Evolutionary conservation across 1,140 invertebrate species (phyloP).

Genomic region (Brachionus paranguensis): DNA sequence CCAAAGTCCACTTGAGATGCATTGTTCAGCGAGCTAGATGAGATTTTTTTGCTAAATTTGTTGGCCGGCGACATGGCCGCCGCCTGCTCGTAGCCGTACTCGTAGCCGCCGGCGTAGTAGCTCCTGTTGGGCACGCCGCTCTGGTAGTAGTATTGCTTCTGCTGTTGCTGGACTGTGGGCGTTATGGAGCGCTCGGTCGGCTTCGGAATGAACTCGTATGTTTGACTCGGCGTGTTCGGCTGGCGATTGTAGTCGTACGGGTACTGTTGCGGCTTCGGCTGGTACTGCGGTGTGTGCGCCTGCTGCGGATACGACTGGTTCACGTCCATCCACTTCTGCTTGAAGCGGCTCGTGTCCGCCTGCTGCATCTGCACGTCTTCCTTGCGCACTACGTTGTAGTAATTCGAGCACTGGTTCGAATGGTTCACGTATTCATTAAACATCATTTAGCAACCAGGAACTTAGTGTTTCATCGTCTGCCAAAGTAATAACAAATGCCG

Average conservation of each 20-base stretch:
- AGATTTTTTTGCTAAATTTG: background rate
- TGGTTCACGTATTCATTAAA: constrained; percentile 39
- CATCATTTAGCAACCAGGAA: background rate
- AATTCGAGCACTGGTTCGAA: constrained; percentile 34
- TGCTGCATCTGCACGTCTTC: constrained; percentile 37
- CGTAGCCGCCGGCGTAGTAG: background rate
- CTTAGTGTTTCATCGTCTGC: background rate
- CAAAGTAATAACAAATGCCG: background rate
- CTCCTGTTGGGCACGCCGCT: background rate
- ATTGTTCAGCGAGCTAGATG: background rate
- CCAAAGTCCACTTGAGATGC: constrained; percentile 15
- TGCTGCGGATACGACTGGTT: background rate
- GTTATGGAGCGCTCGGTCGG: background rate
- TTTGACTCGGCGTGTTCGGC: background rate
- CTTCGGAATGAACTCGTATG: constrained; percentile 23
- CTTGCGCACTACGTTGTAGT: constrained; percentile 24
- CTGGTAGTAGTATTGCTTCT: background rate
- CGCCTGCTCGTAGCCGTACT: background rate
- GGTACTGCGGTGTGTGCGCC: background rate
- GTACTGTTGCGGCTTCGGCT: background rate
- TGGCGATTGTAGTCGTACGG: background rate
- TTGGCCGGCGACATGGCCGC: background rate
- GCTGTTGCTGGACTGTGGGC: background rate
- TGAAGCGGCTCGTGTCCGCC: constrained; percentile 28
- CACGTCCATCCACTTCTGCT: constrained; percentile 33